Conservation (phyloP, 2,888 invertebrate species). For the Tipula lateralis region DNA sequence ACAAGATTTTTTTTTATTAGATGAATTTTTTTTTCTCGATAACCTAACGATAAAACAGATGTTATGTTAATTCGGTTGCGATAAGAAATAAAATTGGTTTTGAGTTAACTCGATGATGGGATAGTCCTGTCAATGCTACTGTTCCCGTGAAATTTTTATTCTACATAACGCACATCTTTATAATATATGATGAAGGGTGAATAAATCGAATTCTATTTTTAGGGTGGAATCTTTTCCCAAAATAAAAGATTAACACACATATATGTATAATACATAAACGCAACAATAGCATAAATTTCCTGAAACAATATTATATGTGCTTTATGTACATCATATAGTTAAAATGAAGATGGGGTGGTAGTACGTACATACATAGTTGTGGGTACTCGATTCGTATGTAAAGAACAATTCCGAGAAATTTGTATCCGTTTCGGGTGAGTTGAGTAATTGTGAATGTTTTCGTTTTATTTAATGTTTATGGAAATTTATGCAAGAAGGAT, state of each 20-base stretch:
- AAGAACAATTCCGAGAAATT: background rate
- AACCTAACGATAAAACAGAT: constrained; percentile 24
- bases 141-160: background rate
- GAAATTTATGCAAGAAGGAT: constrained; percentile 19
- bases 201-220: background rate
- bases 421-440: constrained; percentile 11
- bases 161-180: background rate
- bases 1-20: background rate
- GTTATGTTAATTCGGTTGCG: background rate
- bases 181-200: background rate
- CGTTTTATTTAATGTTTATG: background rate
- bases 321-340: background rate
- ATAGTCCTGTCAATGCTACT: background rate
- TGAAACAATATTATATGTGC: background rate
- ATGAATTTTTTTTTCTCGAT: background rate
- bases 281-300: background rate
- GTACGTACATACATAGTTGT: background rate
- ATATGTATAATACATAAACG: too few species aligned
- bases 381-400: background rate
- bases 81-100: background rate
- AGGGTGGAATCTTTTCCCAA: background rate
- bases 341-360: background rate
- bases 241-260: background rate
- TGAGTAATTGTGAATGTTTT: constrained; percentile 19
- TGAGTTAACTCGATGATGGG: background rate